Evolutionary conservation across 2,888 invertebrate species (phyloP).

Genomic region (Thalpophila matura): DNA sequence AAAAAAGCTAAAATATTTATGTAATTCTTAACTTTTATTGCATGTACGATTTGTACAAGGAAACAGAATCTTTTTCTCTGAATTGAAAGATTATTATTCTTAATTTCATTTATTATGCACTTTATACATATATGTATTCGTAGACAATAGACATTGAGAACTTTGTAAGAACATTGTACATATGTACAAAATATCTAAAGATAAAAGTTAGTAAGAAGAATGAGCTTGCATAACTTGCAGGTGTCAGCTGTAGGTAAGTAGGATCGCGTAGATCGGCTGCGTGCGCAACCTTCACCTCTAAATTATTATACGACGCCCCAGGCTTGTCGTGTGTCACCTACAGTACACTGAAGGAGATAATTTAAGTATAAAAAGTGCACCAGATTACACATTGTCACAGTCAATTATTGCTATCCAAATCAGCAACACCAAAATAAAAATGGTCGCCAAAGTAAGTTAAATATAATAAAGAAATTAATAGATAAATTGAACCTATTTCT

Average conservation of each 20-base stretch:
- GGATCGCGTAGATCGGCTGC: background rate
- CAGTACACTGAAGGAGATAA: slow-evolving; percentile 60
- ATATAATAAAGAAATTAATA: background rate
- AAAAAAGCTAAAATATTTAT: too few species aligned
- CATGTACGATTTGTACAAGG: too few species aligned
- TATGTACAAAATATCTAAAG: too few species aligned
- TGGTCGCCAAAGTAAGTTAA: slow-evolving; percentile 82
- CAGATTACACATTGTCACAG: slow-evolving; percentile 72
- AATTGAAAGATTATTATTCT: too few species aligned
- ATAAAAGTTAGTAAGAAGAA: slow-evolving; percentile 1
- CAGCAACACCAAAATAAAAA: slow-evolving; percentile 73
- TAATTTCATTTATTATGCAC: too few species aligned
- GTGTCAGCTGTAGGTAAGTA: background rate
- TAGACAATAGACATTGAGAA: too few species aligned
- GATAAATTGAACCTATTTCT: background rate
- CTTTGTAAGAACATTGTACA: too few species aligned
- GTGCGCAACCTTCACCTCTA: slow-evolving; percentile 53
- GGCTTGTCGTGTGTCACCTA: slow-evolving; percentile 47
- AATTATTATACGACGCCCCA: slow-evolving; percentile 32
- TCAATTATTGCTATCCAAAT: slow-evolving; percentile 73
- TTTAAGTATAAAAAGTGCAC: slow-evolving; percentile 80
- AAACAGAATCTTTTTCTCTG: too few species aligned
- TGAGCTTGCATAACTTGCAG: slow-evolving; percentile 2
- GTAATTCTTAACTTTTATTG: too few species aligned
- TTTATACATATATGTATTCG: too few species aligned